phyloP scores from a whole-genome alignment of 2,797 vertebrate genomes.

The Catharus ustulatus region DNA sequence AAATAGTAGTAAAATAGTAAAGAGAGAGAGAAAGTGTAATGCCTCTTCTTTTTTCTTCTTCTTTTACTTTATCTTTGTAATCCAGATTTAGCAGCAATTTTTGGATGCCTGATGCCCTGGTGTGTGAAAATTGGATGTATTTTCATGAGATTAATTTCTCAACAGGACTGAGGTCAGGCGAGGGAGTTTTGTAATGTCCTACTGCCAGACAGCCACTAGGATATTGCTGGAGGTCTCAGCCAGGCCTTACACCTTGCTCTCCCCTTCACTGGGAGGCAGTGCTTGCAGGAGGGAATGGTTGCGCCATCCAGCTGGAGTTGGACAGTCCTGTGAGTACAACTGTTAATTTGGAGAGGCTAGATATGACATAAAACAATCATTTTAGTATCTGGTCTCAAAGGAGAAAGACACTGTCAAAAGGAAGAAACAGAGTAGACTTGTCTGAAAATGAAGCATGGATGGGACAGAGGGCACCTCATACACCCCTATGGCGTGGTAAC shows the following conservation, averaged over 20 bases:
- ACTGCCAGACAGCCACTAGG: neutral
- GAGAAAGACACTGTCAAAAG: neutral
- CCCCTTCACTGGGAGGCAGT: neutral
- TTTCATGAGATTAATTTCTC: constrained; percentile 31
- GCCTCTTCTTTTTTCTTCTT: neutral
- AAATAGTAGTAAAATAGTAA: constrained; percentile 35
- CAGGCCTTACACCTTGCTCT: neutral
- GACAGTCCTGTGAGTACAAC: neutral
- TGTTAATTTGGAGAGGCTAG: neutral
- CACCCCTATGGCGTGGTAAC: fast-evolving
- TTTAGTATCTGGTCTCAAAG: neutral
- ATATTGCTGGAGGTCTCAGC: neutral
- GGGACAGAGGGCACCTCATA: neutral
- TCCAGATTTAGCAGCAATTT: constrained; percentile 39
- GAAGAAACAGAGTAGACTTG: neutral
- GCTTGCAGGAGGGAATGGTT: neutral
- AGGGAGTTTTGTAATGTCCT: neutral
- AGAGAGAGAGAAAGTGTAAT: neutral
- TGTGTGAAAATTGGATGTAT: constrained; percentile 2
- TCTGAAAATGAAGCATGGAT: neutral
- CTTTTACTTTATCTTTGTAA: neutral
- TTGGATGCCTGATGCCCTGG: neutral
- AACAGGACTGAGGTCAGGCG: neutral
- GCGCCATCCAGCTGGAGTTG: neutral
- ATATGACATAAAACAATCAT: neutral